Evolutionary conservation across 2,797 vertebrate species (phyloP).

Genomic region (Aselliscus stoliczkanus): DNA sequence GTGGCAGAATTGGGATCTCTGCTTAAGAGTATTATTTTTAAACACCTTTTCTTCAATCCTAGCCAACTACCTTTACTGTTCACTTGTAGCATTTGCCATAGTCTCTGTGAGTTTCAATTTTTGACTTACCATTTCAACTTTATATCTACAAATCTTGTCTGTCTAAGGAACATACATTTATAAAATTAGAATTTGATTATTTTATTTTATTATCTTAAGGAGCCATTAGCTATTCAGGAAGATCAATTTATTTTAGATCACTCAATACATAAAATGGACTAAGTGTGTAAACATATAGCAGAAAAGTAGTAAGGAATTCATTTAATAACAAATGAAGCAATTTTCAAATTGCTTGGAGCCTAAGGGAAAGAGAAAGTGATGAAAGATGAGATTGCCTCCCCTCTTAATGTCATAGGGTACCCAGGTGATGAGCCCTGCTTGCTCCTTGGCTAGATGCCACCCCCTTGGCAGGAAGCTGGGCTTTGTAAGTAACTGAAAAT

Average conservation of each 20-base stretch:
- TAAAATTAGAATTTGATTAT: not conserved
- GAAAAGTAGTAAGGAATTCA: not conserved
- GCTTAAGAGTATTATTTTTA: not conserved
- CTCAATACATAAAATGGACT: not conserved
- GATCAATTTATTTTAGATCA: not conserved
- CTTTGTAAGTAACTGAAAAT: not conserved
- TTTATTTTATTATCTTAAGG: not conserved
- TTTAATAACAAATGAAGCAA: slow-evolving; percentile 21
- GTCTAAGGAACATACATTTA: not conserved
- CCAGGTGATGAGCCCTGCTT: not conserved
- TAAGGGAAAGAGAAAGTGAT: not conserved
- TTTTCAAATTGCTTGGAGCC: not conserved
- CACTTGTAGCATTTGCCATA: not conserved
- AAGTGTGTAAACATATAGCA: not conserved
- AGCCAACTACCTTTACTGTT: not conserved
- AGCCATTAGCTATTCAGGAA: not conserved
- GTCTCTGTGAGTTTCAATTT: not conserved
- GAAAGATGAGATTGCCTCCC: not conserved
- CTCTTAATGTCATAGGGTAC: not conserved
- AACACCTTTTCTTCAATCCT: not conserved
- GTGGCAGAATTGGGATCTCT: not conserved
- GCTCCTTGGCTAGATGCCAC: not conserved
- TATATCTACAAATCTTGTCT: not conserved
- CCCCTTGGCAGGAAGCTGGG: not conserved
- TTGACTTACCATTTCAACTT: not conserved